Base-by-base conservation (phyloP, 2,797 vertebrate species). In the Zalophus californianus region DNA sequence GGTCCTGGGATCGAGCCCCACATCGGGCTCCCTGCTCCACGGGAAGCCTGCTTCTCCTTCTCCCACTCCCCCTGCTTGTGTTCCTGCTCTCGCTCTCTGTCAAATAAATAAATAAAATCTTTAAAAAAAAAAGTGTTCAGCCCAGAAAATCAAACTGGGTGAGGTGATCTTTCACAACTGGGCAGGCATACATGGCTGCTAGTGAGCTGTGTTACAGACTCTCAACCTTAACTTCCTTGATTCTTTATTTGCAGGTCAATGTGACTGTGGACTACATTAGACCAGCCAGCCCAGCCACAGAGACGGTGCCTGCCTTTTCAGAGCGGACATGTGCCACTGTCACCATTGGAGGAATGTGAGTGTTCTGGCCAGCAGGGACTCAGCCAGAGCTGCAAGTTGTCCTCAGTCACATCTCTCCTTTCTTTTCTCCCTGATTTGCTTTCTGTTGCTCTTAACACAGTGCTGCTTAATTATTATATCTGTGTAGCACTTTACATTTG, bases 231-330 rank as follows among this genome's bases (percentile, higher is more conserved):
- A 95, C 52, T 25, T 41, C 35, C 0, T 96, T n/a, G 48, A 21
- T 86, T n/a, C 70, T 77, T 96, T 94, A 29, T 94, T 90, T 97
- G 32, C 86, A 99, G 99, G 99, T 99, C 98, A 99, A 99, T 6
- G 99, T 99, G 98, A 99, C 99, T 0, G 99, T 99, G 92, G 99
- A 99, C 98, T 99, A 99, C 99, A 99, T 99, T 98, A 99, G 99
- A 97, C 99, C 99, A 0, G 99, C 99, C 83, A 99, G 99, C 60
- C 99, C 98, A 1, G 99, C 99, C 72, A 99, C 99, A 2, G 99
- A 99, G 50, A 99, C 99, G 0, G 98, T 98, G 16, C 99, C 99
- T 0, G 99, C 99, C 95, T 99, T 99, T 97, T 97, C 99, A 58
- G 99, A 99, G 96, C 99, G 99, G 91, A 99, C 99, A 86, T 99